Conservation (phyloP, 2,113 vertebrate species). For the Asarcornis scutulata region DNA sequence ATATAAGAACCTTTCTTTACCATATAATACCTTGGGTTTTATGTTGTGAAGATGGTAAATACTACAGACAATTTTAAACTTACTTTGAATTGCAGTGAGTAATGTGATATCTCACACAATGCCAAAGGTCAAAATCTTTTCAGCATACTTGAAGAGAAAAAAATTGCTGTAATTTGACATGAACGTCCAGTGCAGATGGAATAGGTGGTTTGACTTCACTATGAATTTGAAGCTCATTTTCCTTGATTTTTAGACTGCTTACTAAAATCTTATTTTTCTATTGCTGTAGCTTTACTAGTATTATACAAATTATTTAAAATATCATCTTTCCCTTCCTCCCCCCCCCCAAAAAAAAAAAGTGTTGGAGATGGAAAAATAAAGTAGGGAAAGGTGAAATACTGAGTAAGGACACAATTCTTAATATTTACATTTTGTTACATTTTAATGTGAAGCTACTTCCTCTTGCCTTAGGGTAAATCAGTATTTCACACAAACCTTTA, state of each 20-base stretch:
- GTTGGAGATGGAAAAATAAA: background rate
- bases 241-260: background rate
- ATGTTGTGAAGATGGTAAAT: background rate
- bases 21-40: background rate
- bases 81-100: background rate
- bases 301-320: background rate
- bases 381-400: background rate
- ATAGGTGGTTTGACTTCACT: background rate
- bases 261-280: background rate
- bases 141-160: background rate
- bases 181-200: background rate
- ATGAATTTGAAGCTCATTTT: background rate
- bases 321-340: no score
- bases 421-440: background rate
- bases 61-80: constrained; percentile 17
- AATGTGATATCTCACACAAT: background rate
- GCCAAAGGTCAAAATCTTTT: constrained; percentile 8
- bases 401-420: background rate
- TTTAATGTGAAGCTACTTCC: background rate
- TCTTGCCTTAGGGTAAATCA: background rate
- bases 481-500: background rate
- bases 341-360: no score
- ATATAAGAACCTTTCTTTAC: background rate
- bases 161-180: background rate
- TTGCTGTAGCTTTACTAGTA: background rate